phyloP scores from a whole-genome alignment of 2,888 invertebrate species.

The Pediacus dermestoides region DNA sequence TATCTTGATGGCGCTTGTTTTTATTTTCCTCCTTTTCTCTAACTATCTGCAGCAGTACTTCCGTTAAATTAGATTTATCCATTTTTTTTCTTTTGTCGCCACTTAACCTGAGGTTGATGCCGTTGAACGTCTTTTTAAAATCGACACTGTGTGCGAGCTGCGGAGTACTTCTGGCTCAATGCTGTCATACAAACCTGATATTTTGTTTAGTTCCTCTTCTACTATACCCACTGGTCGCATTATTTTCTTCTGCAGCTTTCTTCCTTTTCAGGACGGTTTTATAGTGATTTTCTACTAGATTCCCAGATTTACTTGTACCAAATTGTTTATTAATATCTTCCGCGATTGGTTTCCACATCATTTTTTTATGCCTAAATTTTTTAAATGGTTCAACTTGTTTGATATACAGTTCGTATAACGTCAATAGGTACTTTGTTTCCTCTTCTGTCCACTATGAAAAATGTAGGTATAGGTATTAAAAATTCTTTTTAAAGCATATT shows the following conservation, averaged over 20 bases:
- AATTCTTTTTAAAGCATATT: no score
- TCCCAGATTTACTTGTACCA: conserved; percentile 6
- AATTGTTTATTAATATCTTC: conserved; percentile 14
- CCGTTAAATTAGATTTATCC: no score
- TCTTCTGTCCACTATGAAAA: no score
- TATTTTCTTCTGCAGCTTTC: conserved; percentile 22
- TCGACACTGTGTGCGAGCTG: neutral
- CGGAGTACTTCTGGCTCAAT: conserved; percentile 23
- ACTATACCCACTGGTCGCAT: conserved; percentile 16
- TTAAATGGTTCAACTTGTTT: no score
- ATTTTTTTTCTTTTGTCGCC: no score
- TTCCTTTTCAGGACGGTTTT: conserved; percentile 26
- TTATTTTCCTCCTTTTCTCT: conserved; percentile 1
- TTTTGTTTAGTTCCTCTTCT: no score
- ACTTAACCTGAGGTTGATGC: no score
- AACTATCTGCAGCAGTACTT: neutral
- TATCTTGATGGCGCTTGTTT: conserved; percentile 4
- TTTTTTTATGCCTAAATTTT: no score
- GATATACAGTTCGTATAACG: no score
- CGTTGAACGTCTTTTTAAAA: conserved; percentile 3
- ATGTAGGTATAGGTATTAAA: no score
- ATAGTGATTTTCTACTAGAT: conserved; percentile 21
- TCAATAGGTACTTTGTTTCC: no score
- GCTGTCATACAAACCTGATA: conserved; percentile 25
- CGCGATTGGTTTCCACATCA: conserved; percentile 21